Conservation (phyloP, 1,140 invertebrate genomes). For the Leptinotarsa undecemlineata region DNA sequence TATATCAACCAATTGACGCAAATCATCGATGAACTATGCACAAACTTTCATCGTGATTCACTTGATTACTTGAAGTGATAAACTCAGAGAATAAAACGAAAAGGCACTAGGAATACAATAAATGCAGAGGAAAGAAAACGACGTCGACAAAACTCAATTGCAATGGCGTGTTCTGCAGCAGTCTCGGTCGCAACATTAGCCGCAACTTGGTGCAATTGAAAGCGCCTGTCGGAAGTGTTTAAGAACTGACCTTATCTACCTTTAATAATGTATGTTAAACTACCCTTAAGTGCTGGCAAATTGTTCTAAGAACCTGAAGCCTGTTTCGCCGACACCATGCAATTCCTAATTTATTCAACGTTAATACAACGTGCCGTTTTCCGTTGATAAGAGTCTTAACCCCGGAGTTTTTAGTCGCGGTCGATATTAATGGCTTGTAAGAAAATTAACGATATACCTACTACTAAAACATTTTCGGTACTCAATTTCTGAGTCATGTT, state of each 20-base stretch:
- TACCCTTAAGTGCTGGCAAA: conserved; percentile 55
- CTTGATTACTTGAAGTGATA: too few relatives aligned
- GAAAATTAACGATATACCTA: not conserved
- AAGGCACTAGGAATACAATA: too few relatives aligned
- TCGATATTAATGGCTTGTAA: not conserved
- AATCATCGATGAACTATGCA: too few relatives aligned
- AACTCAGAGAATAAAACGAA: too few relatives aligned
- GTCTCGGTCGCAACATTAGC: conserved; percentile 23
- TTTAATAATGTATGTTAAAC: conserved; percentile 55
- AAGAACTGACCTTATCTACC: conserved; percentile 49
- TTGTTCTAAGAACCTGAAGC: conserved; percentile 47
- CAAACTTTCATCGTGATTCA: too few relatives aligned
- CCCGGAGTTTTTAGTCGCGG: conserved; percentile 3
- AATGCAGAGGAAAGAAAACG: too few relatives aligned
- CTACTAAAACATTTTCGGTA: too few relatives aligned
- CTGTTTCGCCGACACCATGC: conserved; percentile 45
- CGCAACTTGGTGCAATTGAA: conserved; percentile 50
- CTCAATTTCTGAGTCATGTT: too few relatives aligned
- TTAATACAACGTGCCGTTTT: conserved; percentile 20
- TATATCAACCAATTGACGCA: too few relatives aligned
- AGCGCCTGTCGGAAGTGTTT: conserved; percentile 53
- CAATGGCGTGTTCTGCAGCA: conserved; percentile 22
- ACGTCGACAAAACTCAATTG: not conserved
- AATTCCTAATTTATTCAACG: conserved; percentile 41
- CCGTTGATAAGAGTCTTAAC: conserved; percentile 20